Evolutionary conservation across 2,113 vertebrate genomes (phyloP).

Genomic region (Thamnaconus septentrionalis): DNA sequence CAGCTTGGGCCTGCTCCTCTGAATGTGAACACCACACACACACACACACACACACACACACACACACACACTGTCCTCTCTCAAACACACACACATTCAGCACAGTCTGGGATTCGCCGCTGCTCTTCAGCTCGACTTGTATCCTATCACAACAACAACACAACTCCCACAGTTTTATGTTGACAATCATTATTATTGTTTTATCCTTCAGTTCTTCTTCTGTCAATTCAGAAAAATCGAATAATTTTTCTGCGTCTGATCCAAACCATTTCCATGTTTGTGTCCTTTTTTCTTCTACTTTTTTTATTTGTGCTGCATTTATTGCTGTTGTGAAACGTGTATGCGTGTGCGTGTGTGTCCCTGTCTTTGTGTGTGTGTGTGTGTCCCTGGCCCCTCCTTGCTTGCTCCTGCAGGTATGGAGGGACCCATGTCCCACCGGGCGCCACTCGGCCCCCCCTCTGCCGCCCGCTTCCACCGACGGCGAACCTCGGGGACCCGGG

Average conservation of each 20-base stretch:
- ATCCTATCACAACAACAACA: no score
- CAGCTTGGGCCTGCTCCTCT: conserved; percentile 65
- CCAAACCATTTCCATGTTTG: conserved; percentile 66
- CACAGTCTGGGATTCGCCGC: not conserved
- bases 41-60: conserved; percentile 6
- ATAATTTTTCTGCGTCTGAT: conserved; percentile 36
- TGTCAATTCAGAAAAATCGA: conserved; percentile 55
- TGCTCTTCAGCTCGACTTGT: no score
- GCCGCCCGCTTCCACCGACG: conserved; percentile 93
- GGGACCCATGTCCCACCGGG: conserved; percentile 88
- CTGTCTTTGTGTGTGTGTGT: not conserved
- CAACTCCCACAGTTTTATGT: no score
- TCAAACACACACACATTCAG: conserved; percentile 18
- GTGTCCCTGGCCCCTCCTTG: conserved; percentile 21
- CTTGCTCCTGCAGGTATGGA: conserved; percentile 85
- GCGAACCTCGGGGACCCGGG: conserved; percentile 94
- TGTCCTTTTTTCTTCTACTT: conserved; percentile 15
- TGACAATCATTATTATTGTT: conserved; percentile 13
- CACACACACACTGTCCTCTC: conserved; percentile 7
- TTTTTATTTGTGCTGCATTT: conserved; percentile 8
- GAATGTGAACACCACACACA: conserved; percentile 19
- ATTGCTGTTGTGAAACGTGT: conserved; percentile 42
- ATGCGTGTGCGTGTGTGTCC: conserved; percentile 23
- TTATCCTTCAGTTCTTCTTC: conserved; percentile 7
- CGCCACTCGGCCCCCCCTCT: conserved; percentile 89